phyloP scores from a whole-genome alignment of 2,888 invertebrate genomes.

The Cybosia mesomella region DNA sequence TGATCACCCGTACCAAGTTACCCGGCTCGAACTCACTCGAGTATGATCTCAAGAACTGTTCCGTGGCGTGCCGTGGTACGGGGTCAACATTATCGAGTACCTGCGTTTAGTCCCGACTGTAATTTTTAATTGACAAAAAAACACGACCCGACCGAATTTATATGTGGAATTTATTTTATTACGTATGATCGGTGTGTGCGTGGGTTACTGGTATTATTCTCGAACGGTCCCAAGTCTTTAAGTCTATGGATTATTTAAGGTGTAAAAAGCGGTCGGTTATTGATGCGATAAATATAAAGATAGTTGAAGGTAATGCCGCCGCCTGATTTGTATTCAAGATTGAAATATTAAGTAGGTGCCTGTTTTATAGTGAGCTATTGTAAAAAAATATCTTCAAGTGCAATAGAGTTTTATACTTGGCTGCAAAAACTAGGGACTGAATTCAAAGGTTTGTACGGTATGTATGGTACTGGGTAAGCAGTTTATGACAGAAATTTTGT shows the following conservation, averaged over 20 bases:
- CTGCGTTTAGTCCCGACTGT: conserved; percentile 74
- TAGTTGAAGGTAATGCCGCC: conserved; percentile 30
- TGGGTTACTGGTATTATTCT: conserved; percentile 67
- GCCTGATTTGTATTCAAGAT: conserved; percentile 24
- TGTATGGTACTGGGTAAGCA: too few species aligned
- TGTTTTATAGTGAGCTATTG: conserved; percentile 1
- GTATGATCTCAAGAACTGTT: neutral
- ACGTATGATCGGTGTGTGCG: conserved; percentile 68
- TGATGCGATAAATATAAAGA: conserved; percentile 33
- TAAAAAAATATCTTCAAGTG: neutral
- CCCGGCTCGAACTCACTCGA: neutral
- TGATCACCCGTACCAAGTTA: conserved; percentile 6
- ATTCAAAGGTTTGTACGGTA: too few species aligned
- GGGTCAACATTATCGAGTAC: conserved; percentile 68
- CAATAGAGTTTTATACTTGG: neutral
- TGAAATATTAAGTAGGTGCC: conserved; percentile 18
- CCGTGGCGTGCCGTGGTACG: conserved; percentile 37
- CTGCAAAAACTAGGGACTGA: neutral
- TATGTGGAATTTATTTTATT: conserved; percentile 84
- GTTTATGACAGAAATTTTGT: too few species aligned
- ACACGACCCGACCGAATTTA: conserved; percentile 76
- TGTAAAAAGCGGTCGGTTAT: conserved; percentile 33
- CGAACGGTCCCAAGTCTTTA: conserved; percentile 37
- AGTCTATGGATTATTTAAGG: conserved; percentile 39
- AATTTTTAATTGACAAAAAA: conserved; percentile 87